Percentiles rank a stretch among this genome's conserved stretches.
Conservation (phyloP, 2,113 vertebrate species). For the Sylvicapra grimmia region DNA sequence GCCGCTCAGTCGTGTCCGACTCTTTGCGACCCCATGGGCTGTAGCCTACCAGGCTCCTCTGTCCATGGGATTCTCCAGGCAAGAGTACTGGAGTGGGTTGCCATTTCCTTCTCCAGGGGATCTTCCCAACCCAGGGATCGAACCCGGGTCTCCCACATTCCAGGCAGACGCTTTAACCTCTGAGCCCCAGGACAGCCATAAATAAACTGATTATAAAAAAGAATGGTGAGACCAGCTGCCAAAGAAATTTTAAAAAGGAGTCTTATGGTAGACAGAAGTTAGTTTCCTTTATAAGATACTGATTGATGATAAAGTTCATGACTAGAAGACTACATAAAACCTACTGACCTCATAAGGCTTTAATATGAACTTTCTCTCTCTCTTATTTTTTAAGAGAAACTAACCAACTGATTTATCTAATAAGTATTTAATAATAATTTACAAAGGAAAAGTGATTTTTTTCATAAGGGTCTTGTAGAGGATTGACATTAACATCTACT, state of each 20-base stretch:
- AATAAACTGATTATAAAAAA: background rate
- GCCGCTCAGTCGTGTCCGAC: too few relatives aligned
- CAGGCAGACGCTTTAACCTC: too few relatives aligned
- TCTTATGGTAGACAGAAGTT: background rate
- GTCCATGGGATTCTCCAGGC: too few relatives aligned
- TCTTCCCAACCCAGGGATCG: too few relatives aligned
- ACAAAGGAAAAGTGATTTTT: background rate
- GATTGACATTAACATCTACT: background rate
- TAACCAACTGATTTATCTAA: background rate
- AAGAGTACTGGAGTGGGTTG: too few relatives aligned
- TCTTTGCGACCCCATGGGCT: too few relatives aligned
- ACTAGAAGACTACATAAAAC: background rate
- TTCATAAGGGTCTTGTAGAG: background rate
- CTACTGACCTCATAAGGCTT: background rate
- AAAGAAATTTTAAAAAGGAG: background rate
- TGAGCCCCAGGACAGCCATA: background rate
- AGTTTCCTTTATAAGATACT: background rate
- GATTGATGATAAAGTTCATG: background rate
- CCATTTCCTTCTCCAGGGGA: too few relatives aligned
- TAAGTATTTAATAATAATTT: background rate
- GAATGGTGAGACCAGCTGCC: background rate
- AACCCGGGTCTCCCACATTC: too few relatives aligned
- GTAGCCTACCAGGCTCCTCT: too few relatives aligned
- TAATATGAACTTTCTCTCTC: background rate
- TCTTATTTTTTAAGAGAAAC: background rate